phyloP scores from a whole-genome alignment of 2,888 invertebrate species.

The Prosapia bicincta region DNA sequence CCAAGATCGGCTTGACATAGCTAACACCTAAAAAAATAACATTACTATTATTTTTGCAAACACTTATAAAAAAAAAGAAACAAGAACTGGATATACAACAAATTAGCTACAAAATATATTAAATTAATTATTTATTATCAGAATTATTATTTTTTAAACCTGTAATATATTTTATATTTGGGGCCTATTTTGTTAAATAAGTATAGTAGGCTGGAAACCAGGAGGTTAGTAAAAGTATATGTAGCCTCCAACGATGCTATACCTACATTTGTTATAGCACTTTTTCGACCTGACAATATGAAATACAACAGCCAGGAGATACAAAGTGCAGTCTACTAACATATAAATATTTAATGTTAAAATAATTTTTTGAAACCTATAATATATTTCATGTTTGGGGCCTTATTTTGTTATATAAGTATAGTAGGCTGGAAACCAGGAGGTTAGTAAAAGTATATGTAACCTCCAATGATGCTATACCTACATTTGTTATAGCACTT shows the following conservation, averaged over 20 bases:
- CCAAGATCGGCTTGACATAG: conserved; percentile 98
- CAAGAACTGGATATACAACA: too few relatives aligned
- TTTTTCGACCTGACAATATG: background rate
- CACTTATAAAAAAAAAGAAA: too few relatives aligned
- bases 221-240: background rate
- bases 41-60: too few relatives aligned
- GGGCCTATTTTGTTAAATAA: too few relatives aligned
- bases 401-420: too few relatives aligned
- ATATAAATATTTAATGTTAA: background rate
- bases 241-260: background rate
- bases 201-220: background rate
- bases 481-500: background rate
- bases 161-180: too few relatives aligned
- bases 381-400: too few relatives aligned
- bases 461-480: background rate
- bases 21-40: conserved; percentile 58
- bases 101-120: too few relatives aligned
- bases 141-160: too few relatives aligned
- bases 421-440: background rate
- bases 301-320: background rate
- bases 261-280: background rate
- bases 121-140: too few relatives aligned
- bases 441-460: background rate
- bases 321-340: background rate
- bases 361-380: too few relatives aligned